Evolutionary conservation across 2,888 invertebrate species (phyloP).

Genomic region (Tipula helvola): DNA sequence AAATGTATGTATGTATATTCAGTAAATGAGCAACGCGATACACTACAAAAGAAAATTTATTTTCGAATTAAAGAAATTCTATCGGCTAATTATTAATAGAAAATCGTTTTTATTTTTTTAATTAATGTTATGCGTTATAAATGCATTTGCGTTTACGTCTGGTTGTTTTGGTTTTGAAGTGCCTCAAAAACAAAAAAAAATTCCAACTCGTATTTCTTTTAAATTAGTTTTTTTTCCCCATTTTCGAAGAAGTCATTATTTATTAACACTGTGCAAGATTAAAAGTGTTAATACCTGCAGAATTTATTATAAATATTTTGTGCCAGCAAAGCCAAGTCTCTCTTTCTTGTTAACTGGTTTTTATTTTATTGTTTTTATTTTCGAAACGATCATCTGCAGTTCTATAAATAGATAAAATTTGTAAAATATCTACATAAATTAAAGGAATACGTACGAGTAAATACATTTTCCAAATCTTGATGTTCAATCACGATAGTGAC

Average conservation of each 20-base stretch:
- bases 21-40: neutral
- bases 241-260: no score
- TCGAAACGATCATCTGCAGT: neutral
- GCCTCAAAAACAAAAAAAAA: neutral
- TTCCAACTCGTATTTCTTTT: neutral
- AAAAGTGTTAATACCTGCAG: neutral
- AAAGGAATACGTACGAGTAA: neutral
- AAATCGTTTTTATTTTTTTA: neutral
- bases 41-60: neutral
- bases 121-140: neutral
- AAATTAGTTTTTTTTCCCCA: neutral
- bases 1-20: neutral
- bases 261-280: neutral
- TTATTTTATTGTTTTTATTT: neutral
- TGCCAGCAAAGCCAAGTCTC: neutral
- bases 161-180: neutral
- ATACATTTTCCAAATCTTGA: neutral
- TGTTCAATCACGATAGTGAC: conserved; percentile 4
- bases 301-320: neutral
- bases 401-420: neutral
- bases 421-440: neutral
- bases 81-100: neutral
- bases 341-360: neutral
- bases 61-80: neutral
- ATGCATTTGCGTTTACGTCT: neutral